phyloP scores from a whole-genome alignment of 2,888 invertebrate genomes.

The Nineta flava region DNA sequence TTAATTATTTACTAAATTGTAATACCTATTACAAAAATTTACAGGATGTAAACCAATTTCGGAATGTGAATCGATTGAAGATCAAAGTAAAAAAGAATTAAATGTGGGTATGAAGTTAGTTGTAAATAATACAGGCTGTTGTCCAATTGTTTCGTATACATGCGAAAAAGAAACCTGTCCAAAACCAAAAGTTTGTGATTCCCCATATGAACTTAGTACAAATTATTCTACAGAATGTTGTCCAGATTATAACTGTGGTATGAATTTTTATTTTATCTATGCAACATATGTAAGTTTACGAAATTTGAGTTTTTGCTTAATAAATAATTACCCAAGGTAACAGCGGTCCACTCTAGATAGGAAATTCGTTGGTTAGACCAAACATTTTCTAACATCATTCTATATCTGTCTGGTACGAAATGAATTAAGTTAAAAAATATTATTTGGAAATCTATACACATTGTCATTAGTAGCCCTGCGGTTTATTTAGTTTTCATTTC shows the following conservation, averaged over 20 bases:
- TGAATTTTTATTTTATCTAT: conserved; percentile 11
- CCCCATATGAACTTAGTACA: conserved; percentile 34
- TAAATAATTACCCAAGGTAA: no score
- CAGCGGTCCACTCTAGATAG: no score
- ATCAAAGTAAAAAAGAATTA: conserved; percentile 23
- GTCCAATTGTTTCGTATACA: conserved; percentile 39
- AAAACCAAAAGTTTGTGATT: conserved; percentile 36
- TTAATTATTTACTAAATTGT: neutral
- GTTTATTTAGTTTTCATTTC: no score
- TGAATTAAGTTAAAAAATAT: no score
- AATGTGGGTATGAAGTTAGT: conserved; percentile 45
- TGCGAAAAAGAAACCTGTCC: conserved; percentile 52
- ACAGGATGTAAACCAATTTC: conserved; percentile 56
- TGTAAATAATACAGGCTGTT: conserved; percentile 51
- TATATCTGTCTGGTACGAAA: no score
- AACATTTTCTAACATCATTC: no score
- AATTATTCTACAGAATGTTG: conserved; percentile 38
- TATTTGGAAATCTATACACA: no score
- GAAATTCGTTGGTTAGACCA: no score
- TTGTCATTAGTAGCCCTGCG: no score
- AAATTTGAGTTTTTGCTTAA: neutral
- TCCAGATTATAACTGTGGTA: conserved; percentile 47
- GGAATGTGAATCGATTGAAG: conserved; percentile 43
- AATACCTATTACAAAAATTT: conserved; percentile 1
- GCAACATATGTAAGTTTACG: neutral